phyloP scores from a whole-genome alignment of 2,888 invertebrate species.

The Melangyna quadrimaculata region DNA sequence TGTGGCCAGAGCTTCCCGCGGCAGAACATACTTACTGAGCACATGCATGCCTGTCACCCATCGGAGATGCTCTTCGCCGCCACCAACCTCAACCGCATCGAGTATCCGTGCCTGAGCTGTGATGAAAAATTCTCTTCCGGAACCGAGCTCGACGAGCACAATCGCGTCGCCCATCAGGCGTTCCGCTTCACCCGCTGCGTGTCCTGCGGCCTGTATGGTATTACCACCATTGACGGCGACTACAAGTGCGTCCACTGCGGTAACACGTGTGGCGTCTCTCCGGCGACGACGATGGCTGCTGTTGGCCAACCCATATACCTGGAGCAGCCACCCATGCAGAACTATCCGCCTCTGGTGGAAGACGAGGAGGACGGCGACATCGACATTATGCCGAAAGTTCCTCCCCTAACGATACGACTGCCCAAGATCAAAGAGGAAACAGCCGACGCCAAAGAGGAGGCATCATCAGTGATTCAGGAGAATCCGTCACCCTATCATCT shows the following conservation, averaged over 20 bases:
- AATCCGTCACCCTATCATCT: conserved; percentile 51
- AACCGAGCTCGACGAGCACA: conserved; percentile 78
- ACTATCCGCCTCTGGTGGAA: conserved; percentile 46
- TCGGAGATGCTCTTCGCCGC: conserved; percentile 73
- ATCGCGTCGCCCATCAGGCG: conserved; percentile 78
- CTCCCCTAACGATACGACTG: conserved; percentile 79
- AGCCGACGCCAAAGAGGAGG: conserved; percentile 79
- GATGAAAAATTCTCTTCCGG: conserved; percentile 79
- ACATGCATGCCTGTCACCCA: conserved; percentile 79
- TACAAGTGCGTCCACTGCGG: conserved; percentile 80
- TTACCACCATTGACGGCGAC: conserved; percentile 77
- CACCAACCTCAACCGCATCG: conserved; percentile 73
- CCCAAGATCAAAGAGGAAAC: conserved; percentile 77
- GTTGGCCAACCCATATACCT: conserved; percentile 75
- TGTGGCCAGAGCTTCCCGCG: conserved; percentile 80
- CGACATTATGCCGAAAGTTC: conserved; percentile 75
- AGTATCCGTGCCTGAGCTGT: conserved; percentile 78
- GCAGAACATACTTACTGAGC: conserved; percentile 77
- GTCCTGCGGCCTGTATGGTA: conserved; percentile 78
- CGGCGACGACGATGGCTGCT: conserved; percentile 75
- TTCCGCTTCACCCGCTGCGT: conserved; percentile 79
- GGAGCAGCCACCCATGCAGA: conserved; percentile 75
- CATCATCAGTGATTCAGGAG: conserved; percentile 67
- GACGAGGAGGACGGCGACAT: conserved; percentile 50
- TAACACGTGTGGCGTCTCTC: conserved; percentile 75